Percentiles rank a stretch among this genome's conserved stretches.
Evolutionary conservation across 2,113 vertebrate genomes (phyloP).

Genomic region (Phasianus colchicus): DNA sequence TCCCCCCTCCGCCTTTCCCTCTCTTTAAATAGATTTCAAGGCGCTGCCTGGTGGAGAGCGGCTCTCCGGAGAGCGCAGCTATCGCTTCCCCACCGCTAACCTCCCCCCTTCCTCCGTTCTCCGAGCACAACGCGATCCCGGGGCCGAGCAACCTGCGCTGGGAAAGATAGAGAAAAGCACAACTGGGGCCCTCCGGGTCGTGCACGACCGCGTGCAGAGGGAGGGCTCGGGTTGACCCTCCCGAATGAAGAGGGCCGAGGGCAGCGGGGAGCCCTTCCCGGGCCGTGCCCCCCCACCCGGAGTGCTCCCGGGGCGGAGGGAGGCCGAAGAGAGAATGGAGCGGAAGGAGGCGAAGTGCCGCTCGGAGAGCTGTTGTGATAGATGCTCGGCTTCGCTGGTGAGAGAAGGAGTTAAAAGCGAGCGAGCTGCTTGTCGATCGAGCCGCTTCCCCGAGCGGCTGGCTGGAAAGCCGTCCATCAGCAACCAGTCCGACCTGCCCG

Average conservation of each 20-base stretch:
- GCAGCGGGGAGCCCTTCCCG: neutral
- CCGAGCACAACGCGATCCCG: slow-evolving; percentile 68
- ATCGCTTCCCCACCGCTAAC: slow-evolving; percentile 74
- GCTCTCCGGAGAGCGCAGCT: slow-evolving; percentile 75
- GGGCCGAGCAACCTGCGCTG: slow-evolving; percentile 57
- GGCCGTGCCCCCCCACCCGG: neutral
- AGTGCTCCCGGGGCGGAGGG: no score
- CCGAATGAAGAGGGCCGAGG: neutral
- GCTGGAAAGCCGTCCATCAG: slow-evolving; percentile 85
- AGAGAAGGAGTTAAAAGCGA: slow-evolving; percentile 65
- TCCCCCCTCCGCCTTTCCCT: slow-evolving; percentile 72
- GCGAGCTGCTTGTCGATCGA: slow-evolving; percentile 47
- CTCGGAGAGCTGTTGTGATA: slow-evolving; percentile 60
- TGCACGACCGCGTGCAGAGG: neutral
- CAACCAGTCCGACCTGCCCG: slow-evolving; percentile 82
- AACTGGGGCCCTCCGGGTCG: neutral
- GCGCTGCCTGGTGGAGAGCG: slow-evolving; percentile 83
- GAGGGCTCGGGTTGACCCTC: neutral
- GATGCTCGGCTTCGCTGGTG: slow-evolving; percentile 60
- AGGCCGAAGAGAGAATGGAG: slow-evolving; percentile 20
- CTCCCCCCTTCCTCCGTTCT: slow-evolving; percentile 71
- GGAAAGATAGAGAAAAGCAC: neutral
- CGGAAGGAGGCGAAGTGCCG: slow-evolving; percentile 54
- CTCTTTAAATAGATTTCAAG: slow-evolving; percentile 84
- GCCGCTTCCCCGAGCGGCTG: slow-evolving; percentile 67